These are phyloP conservation scores for Catagonus wagneri DNA, from an alignment of 2,113 vertebrate genomes.

Conservation along the genomic window DNA sequence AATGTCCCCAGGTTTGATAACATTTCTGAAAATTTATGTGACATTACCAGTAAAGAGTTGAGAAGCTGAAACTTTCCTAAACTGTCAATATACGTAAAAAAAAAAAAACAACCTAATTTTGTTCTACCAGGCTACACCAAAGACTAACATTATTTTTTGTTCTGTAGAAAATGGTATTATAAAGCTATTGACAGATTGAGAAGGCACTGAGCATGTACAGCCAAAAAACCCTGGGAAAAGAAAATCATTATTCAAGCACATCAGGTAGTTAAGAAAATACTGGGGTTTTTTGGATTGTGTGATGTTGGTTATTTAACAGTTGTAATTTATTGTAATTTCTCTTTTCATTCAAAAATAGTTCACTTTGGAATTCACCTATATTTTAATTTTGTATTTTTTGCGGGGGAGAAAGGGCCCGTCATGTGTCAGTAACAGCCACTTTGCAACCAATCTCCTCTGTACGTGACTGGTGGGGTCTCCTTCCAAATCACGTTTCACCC, in stretches of 20 bases:
- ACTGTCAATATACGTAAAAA: neutral
- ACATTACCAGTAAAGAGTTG: neutral
- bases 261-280: neutral
- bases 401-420: neutral
- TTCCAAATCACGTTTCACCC: neutral
- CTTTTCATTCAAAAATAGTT: neutral
- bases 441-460: fast-evolving
- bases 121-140: neutral
- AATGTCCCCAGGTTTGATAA: neutral
- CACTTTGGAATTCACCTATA: neutral
- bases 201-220: neutral
- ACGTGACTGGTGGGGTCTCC: too few relatives aligned
- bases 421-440: too few relatives aligned
- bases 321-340: neutral
- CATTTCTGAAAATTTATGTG: neutral
- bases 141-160: neutral
- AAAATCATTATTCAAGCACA: neutral
- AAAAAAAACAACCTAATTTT: neutral
- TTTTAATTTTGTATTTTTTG: neutral
- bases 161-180: neutral
- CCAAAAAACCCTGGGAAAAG: neutral
- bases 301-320: neutral
- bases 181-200: neutral
- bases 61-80: neutral
- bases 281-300: neutral